Base-by-base conservation (phyloP, 1,140 invertebrate genomes). In the Brevipalpus yothersi region DNA sequence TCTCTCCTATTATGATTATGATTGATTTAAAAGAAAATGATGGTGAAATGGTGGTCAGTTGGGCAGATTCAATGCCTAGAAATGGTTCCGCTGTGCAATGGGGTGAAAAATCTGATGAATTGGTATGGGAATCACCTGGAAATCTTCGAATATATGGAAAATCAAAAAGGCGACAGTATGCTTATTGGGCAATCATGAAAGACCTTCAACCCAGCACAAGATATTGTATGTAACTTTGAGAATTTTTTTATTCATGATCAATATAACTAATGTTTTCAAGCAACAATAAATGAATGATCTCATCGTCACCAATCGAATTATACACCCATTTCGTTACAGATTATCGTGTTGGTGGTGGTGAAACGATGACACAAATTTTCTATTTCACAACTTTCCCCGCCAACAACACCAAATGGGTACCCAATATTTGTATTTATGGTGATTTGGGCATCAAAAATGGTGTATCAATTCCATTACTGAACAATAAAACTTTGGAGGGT, bases 401-500 rank as follows among this genome's bases (percentile, higher is more conserved):
- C 42, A 69, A 71, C 7, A 5, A 31, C 5, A 63, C 64, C 0
- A 61, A 70, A 53, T 76, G 74, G 68, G 70, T 69, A 21, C 74
- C 72, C 19, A 65, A 66, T 53, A 67, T 75, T 60, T 74, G 72
- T 5, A 63, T 78, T 23, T 77, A 69, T 66, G 77, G 76, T 10
- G 76, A 78, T 66, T 69, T 78, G 68, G 76, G 76, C 17, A 75
- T 72, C 62, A 63, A 64, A 9, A 77, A 77, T 66, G 74, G 71
- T 19, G 69, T 71, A 51, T 75, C 75, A 19, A 60, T 93, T 51
- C 75, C 79, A 0, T 73, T 82, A 56, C 70, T 95, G 41, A 85
- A 90, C 70, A 72, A 82, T 63, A 89, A 93, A 66, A 78, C 82
- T 0, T 79, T 87, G 66, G 72, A 73, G 45, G 82, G 78, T 12